phyloP scores from a whole-genome alignment of 2,888 invertebrate genomes.

The Smittia aterrima region DNA sequence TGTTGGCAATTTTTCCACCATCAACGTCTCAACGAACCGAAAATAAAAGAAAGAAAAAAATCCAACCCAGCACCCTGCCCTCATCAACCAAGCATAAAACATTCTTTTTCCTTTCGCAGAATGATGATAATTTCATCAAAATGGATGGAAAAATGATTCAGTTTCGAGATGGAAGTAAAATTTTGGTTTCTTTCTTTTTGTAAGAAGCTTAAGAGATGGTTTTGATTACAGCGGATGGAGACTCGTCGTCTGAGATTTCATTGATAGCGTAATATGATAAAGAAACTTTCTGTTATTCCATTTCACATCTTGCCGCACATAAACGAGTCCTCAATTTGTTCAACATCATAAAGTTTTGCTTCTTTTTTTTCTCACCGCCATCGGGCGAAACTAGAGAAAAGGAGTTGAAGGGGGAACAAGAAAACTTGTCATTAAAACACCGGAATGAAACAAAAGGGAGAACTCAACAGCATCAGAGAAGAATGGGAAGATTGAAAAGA shows the following conservation, averaged over 20 bases:
- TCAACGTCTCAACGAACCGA: conserved; percentile 20
- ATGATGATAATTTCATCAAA: conserved; percentile 1
- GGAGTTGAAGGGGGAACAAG: background rate
- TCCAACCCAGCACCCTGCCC: background rate
- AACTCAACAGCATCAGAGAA: conserved; percentile 4
- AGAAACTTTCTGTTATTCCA: too few relatives aligned
- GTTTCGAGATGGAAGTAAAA: background rate
- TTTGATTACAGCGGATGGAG: too few relatives aligned
- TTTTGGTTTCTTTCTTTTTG: background rate
- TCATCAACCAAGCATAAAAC: conserved; percentile 2
- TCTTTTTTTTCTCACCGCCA: background rate
- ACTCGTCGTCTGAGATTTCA: background rate
- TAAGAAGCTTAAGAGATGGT: too few relatives aligned
- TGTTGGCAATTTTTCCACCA: conserved; percentile 23
- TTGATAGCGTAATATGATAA: too few relatives aligned
- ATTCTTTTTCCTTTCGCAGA: background rate
- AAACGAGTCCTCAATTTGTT: background rate
- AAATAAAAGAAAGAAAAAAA: background rate
- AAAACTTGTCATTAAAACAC: conserved; percentile 30
- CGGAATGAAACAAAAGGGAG: conserved; percentile 12
- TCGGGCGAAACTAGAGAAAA: background rate
- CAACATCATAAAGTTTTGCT: background rate
- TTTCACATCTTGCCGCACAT: background rate
- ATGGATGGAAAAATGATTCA: conserved; percentile 7
- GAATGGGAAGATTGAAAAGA: conserved; percentile 35